A percentile compares a stretch with the other conserved stretches of the same genome.
Conservation (phyloP, 2,797 vertebrate species). For the Falco peregrinus region DNA sequence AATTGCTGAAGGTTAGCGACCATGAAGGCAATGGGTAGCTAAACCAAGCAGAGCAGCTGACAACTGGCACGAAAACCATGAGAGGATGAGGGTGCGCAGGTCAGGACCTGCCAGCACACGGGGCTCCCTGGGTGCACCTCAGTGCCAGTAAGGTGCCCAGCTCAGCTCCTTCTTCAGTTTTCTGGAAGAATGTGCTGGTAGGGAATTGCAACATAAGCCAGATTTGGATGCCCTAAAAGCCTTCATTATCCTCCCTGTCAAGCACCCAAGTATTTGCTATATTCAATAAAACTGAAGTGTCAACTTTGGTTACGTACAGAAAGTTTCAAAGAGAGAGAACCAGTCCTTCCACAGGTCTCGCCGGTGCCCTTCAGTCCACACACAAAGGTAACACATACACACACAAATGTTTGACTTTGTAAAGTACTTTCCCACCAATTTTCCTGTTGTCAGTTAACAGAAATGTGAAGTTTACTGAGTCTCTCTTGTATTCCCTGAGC, state of each 20-base stretch:
- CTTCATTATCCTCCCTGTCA: neutral
- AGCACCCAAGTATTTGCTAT: neutral
- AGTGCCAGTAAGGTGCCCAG: fast-evolving
- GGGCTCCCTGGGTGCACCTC: neutral
- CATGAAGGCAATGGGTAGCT: neutral
- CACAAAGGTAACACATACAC: neutral
- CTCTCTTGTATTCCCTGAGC: neutral
- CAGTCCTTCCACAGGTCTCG: neutral
- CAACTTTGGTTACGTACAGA: neutral
- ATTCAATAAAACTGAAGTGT: neutral
- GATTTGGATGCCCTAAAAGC: neutral
- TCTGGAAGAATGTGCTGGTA: neutral
- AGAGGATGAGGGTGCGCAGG: neutral
- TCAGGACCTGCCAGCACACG: neutral
- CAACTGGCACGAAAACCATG: neutral
- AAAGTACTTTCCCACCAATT: neutral
- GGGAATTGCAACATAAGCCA: neutral
- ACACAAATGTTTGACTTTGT: neutral
- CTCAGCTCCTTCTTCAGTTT: neutral
- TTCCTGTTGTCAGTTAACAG: slow-evolving; percentile 20
- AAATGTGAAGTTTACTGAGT: neutral
- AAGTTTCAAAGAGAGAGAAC: neutral
- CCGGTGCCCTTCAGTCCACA: neutral
- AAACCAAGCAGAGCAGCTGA: neutral
- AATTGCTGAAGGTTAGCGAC: neutral